These are phyloP conservation scores for Agapornis canus DNA, from an alignment of 2,797 vertebrate genomes.

Conservation along the genomic window DNA sequence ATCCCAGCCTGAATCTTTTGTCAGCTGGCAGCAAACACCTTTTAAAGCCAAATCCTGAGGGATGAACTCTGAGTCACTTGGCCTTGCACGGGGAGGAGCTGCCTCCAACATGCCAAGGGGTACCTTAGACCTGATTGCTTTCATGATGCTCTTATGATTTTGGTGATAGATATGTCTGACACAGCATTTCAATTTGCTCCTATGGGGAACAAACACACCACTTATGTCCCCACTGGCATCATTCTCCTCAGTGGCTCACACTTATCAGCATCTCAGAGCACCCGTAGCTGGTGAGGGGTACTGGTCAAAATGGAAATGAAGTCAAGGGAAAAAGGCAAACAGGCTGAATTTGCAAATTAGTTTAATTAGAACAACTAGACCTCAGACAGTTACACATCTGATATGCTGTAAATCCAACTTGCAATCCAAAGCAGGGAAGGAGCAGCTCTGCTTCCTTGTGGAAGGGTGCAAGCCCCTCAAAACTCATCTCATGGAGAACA, in stretches of 20 bases:
- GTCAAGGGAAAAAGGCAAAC: not conserved
- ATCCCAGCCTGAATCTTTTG: conserved; percentile 65
- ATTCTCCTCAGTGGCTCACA: rapidly evolving
- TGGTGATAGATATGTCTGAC: conserved; percentile 11
- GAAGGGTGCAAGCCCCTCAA: not conserved
- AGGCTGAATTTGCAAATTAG: not conserved
- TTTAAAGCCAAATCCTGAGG: conserved; percentile 59
- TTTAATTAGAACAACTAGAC: not conserved
- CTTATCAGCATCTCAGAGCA: rapidly evolving
- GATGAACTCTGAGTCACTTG: conserved; percentile 67
- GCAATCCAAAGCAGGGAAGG: not conserved
- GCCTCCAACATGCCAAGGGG: conserved; percentile 37
- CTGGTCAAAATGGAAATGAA: not conserved
- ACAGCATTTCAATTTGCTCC: conserved; percentile 18
- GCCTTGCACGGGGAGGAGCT: conserved; percentile 56
- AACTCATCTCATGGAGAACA: not conserved
- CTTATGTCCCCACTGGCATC: not conserved
- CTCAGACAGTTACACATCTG: not conserved
- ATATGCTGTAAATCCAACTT: not conserved
- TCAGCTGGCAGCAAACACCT: conserved; percentile 70
- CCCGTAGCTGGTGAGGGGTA: rapidly evolving
- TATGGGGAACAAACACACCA: not conserved
- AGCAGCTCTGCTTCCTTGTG: not conserved
- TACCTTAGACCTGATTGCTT: conserved; percentile 33
- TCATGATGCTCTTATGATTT: conserved; percentile 42